phyloP scores from a whole-genome alignment of 2,113 vertebrate genomes.

The Opisthocomus hoazin region DNA sequence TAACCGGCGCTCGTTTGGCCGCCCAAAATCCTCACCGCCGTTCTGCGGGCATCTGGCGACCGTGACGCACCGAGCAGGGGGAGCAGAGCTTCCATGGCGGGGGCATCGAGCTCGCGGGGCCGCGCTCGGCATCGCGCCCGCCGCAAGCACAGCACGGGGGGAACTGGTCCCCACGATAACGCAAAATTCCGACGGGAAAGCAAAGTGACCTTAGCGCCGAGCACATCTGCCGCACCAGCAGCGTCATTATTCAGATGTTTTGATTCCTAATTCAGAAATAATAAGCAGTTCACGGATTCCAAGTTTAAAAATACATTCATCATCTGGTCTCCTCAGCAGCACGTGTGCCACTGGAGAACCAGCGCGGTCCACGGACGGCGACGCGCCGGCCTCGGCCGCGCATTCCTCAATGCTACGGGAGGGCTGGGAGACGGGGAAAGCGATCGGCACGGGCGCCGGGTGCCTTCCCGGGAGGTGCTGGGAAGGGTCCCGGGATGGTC shows the following conservation, averaged over 20 bases:
- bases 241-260: constrained; percentile 60
- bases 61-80: not conserved
- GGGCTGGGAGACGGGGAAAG: not conserved
- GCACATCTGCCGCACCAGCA: constrained; percentile 46
- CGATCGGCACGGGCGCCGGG: fast-evolving
- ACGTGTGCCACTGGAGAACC: not conserved
- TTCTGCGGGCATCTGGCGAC: not conserved
- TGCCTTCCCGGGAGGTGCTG: not conserved
- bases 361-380: not conserved
- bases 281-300: constrained; percentile 65
- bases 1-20: not conserved
- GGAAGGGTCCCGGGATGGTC: not conserved
- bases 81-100: no score
- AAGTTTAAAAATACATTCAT: constrained; percentile 74
- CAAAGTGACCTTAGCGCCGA: constrained; percentile 39
- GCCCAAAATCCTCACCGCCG: not conserved
- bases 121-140: not conserved
- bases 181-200: not conserved
- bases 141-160: not conserved
- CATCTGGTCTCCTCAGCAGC: constrained; percentile 50
- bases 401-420: not conserved
- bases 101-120: no score
- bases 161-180: not conserved
- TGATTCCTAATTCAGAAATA: constrained; percentile 74
- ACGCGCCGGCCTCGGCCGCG: not conserved